phyloP scores from a whole-genome alignment of 2,113 vertebrate species.

The Dicerorhinus sumatrensis region DNA sequence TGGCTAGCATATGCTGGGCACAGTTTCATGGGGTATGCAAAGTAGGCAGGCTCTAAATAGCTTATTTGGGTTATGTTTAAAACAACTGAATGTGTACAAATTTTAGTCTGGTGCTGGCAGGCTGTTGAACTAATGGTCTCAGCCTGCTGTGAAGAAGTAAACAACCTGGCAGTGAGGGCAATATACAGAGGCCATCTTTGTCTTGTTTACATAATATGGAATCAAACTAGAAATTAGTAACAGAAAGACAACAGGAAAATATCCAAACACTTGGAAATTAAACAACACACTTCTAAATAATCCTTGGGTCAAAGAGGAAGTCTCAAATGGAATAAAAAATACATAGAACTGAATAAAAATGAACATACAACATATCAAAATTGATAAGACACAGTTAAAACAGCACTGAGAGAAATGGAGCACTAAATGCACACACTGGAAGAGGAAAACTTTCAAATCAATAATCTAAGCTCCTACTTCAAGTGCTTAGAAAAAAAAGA shows the following conservation, averaged over 20 bases:
- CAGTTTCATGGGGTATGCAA: background rate
- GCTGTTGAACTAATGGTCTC: background rate
- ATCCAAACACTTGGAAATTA: conserved; percentile 11
- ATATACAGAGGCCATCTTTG: background rate
- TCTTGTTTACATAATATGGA: background rate
- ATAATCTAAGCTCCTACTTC: background rate
- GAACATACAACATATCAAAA: background rate
- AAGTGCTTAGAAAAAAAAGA: background rate
- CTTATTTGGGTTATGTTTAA: background rate
- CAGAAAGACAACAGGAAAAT: background rate
- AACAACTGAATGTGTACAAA: background rate
- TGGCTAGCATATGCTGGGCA: background rate
- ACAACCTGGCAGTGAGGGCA: background rate
- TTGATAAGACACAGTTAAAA: background rate
- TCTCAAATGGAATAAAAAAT: background rate
- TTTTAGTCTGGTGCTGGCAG: background rate
- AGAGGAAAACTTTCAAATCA: background rate
- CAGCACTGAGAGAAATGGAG: background rate
- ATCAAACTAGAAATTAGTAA: background rate
- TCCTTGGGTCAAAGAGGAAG: background rate
- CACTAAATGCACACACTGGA: background rate
- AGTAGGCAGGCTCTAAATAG: background rate
- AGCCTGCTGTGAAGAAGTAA: background rate
- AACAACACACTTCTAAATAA: background rate
- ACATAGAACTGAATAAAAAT: background rate